phyloP scores from a whole-genome alignment of 2,113 vertebrate genomes.

The Onychostruthus taczanowskii region DNA sequence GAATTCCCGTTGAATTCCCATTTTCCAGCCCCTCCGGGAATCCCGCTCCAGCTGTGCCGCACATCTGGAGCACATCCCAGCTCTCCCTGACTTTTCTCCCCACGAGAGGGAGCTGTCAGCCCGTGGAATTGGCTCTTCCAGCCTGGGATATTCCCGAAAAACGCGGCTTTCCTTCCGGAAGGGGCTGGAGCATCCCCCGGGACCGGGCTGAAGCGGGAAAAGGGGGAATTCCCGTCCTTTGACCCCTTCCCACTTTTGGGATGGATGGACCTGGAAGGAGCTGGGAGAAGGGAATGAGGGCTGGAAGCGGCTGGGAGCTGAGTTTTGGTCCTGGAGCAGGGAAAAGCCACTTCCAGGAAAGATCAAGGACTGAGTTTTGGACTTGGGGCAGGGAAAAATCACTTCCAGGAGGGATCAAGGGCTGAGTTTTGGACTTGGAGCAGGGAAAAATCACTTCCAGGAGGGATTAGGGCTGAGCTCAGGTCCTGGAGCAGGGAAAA shows the following conservation, averaged over 20 bases:
- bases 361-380: rapidly evolving
- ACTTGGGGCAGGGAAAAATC: rapidly evolving
- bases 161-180: rapidly evolving
- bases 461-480: rapidly evolving
- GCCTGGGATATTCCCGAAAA: rapidly evolving
- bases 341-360: neutral
- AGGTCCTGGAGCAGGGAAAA: rapidly evolving
- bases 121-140: neutral
- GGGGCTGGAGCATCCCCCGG: neutral
- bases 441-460: neutral
- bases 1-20: neutral
- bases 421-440: neutral
- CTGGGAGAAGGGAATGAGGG: too few relatives aligned
- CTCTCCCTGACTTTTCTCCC: neutral
- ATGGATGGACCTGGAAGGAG: neutral
- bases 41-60: neutral
- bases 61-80: neutral
- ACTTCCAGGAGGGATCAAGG: neutral
- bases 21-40: rapidly evolving
- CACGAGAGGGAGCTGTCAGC: slow-evolving; percentile 39
- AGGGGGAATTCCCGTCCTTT: rapidly evolving
- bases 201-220: rapidly evolving
- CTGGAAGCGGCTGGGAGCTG: neutral
- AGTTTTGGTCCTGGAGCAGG: rapidly evolving
- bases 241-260: neutral